Conservation (phyloP, 2,797 vertebrate species). For the Apogon talboti region DNA sequence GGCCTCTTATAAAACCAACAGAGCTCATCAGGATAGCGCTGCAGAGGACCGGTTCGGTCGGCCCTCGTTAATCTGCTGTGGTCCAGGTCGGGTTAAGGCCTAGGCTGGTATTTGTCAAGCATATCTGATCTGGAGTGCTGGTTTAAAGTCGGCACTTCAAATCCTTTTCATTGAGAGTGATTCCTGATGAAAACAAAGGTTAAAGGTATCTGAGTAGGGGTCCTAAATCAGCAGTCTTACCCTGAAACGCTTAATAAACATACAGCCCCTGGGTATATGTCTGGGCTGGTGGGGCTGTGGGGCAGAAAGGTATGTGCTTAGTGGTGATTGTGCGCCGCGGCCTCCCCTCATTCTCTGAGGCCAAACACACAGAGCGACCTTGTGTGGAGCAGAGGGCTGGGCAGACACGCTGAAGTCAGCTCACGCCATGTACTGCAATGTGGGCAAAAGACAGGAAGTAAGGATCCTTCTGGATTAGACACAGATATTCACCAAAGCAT, state of each 20-base stretch:
- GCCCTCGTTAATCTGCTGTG: constrained; percentile 58
- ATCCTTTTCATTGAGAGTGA: constrained; percentile 51
- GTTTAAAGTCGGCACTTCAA: constrained; percentile 56
- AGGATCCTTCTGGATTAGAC: constrained; percentile 37
- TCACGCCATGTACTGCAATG: constrained; percentile 64
- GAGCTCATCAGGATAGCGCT: constrained; percentile 72
- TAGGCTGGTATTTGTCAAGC: constrained; percentile 58
- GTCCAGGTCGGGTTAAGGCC: constrained; percentile 43
- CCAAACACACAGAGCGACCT: constrained; percentile 86
- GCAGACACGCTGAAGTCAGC: constrained; percentile 73
- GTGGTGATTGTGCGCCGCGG: constrained; percentile 74
- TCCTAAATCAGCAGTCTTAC: constrained; percentile 75
- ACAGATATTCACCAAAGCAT: constrained; percentile 18
- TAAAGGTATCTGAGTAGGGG: constrained; percentile 54
- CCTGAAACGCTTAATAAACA: constrained; percentile 77
- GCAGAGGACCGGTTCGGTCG: constrained; percentile 57
- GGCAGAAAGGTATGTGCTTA: constrained; percentile 80
- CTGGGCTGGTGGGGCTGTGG: constrained; percentile 72
- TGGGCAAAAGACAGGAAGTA: constrained; percentile 50
- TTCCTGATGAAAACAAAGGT: constrained; percentile 60
- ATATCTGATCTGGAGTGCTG: constrained; percentile 51
- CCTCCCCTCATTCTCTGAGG: constrained; percentile 80
- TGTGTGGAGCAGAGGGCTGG: constrained; percentile 77
- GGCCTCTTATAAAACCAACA: constrained; percentile 76
- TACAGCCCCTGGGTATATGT: constrained; percentile 69